These are phyloP conservation scores for Pithys albifrons DNA, from an alignment of 2,113 vertebrate genomes.

Conservation along the genomic window DNA sequence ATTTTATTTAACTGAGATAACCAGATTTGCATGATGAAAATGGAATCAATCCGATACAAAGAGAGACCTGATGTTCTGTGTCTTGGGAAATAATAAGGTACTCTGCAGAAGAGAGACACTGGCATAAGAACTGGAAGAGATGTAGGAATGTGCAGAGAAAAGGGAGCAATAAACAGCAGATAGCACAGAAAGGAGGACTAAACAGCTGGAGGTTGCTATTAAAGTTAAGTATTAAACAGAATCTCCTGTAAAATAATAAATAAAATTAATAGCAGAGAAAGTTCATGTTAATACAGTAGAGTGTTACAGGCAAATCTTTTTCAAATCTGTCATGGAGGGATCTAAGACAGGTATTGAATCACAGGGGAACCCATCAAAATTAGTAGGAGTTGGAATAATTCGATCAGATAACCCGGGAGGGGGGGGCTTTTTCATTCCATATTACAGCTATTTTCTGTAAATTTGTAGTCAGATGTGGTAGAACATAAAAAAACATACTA, in stretches of 20 bases:
- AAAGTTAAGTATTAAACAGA: background rate
- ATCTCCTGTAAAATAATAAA: background rate
- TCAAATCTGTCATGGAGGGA: background rate
- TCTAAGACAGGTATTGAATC: background rate
- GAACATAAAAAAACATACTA: background rate
- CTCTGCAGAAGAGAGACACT: background rate
- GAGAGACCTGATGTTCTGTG: background rate
- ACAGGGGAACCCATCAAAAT: background rate
- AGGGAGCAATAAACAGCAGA: background rate
- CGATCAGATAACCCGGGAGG: background rate
- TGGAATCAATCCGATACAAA: background rate
- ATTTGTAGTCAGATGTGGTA: background rate
- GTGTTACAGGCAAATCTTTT: background rate
- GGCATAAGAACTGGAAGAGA: background rate
- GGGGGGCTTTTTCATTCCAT: background rate
- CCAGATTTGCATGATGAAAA: background rate
- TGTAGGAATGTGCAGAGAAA: background rate
- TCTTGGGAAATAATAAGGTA: background rate
- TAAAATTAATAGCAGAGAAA: background rate
- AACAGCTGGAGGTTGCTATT: background rate
- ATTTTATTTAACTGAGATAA: background rate
- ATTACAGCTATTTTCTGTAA: background rate
- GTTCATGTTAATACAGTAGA: background rate
- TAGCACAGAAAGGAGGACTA: background rate
- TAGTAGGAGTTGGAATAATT: background rate